Evolutionary conservation across 2,797 vertebrate species (phyloP), one percentile per base, ranked within the genome.

Genomic region (Catharus ustulatus): DNA sequence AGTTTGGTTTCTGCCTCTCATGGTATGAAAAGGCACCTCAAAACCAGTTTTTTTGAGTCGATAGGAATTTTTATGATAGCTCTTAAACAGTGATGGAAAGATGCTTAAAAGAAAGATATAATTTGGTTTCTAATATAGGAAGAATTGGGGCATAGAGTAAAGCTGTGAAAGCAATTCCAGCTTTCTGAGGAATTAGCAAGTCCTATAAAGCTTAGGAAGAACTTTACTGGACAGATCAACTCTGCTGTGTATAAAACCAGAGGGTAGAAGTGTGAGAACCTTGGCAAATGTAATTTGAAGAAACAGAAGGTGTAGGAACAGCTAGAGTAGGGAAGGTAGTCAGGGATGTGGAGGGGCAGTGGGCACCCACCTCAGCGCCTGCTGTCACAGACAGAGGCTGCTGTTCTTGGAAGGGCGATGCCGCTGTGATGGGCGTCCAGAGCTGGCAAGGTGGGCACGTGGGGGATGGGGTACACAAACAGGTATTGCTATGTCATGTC

Each of bases 181-280:
- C 29, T 81, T 94, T 77, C 40, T 75, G 59, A 78, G 30, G 48
- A 81, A 93, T 92, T 83, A 69, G 26, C 43, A 95, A 84, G 95
- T 54, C 82, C 45, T 81, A n/a, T 34, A 87, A 93, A 95, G 71
- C 89, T 78, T 79, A 81, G 54, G 83, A 89, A 91, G 94, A 98
- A 98, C 97, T 98, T 98, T 94, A 52, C 93, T 49, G 78, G 67
- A 87, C 93, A 95, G 94, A 88, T 93, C 93, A 96, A 97, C 96
- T 97, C 94, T 87, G 77, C 74, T 96, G 73, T 92, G 17, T 84
- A 59, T 87, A 58, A 68, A 89, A 91, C 6, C 23, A n/a, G 12
- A 34, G 2, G 54, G 75, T 84, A 93, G 84, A 96, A 91, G 74
- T 58, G 51, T 67, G 68, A 66, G 57, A 71, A 93, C 93, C 74